Conservation (phyloP, 2,797 vertebrate genomes). For the Anomalospiza imberbis region DNA sequence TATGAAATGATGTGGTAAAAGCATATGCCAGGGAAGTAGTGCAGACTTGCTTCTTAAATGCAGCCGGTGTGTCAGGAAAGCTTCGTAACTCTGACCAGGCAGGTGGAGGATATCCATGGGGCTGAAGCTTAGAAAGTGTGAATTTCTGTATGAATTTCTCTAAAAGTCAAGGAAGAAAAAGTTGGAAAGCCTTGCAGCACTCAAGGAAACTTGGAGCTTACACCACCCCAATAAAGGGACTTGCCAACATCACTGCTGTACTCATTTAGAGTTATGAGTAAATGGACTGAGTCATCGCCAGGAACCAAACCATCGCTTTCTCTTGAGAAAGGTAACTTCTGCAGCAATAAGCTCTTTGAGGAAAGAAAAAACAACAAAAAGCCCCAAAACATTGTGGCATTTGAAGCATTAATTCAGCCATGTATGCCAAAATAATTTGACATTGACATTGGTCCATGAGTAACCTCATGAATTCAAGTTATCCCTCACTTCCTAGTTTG, state of each 20-base stretch:
- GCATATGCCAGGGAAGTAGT: not conserved
- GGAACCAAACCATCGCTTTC: slow-evolving; percentile 11
- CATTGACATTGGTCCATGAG: not conserved
- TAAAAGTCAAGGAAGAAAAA: slow-evolving; percentile 27
- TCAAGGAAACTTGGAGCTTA: slow-evolving; percentile 61
- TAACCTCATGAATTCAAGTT: not conserved
- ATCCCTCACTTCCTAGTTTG: slow-evolving; percentile 25
- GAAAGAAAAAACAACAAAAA: not conserved
- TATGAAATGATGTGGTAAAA: slow-evolving; percentile 6
- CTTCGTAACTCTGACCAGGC: not conserved
- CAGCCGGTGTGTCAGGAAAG: not conserved
- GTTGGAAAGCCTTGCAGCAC: slow-evolving; percentile 55
- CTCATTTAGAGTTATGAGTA: slow-evolving; percentile 65
- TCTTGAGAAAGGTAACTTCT: slow-evolving; percentile 52
- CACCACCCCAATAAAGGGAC: slow-evolving; percentile 48
- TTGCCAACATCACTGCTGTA: slow-evolving; percentile 57
- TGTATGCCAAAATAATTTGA: not conserved
- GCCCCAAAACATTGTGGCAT: not conserved
- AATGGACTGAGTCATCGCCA: slow-evolving; percentile 58
- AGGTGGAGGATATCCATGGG: slow-evolving; percentile 38
- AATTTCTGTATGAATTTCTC: slow-evolving; percentile 52
- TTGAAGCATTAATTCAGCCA: slow-evolving; percentile 17
- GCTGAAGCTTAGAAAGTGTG: slow-evolving; percentile 56
- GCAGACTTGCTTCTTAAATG: not conserved
- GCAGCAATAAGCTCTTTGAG: slow-evolving; percentile 19